Base-by-base conservation (phyloP, 2,113 vertebrate species). In the Nothobranchius furzeri region DNA sequence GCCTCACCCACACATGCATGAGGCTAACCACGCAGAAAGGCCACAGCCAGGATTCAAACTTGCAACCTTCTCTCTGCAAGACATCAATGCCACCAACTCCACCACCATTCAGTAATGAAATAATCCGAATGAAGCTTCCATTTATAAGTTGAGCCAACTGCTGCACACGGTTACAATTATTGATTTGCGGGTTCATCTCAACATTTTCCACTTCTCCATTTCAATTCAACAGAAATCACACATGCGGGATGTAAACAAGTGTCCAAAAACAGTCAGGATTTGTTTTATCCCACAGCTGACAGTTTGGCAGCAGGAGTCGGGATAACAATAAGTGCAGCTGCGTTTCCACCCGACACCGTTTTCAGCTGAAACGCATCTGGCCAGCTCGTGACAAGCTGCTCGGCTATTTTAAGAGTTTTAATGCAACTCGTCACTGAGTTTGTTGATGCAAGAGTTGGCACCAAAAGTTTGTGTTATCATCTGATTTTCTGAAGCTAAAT, bases 281-380 rank as follows among this genome's bases (percentile, higher is more conserved):
- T 81, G 65, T 79, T 83, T 78, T 59, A 77, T 71, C 68, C 11
- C 60, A 56, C 68, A 68, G 68, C 78, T 61, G 78, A 83, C 67
- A 67, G 77, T 11, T 62, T 81, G 85, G 82, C 82, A 70, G 48
- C 20, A 5, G n/a, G 50, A 75, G 14, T 40, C 64, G 24, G 67
- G 73, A 73, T 66, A 56, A 71, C 58, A 62, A 70, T 61, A 73
- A 48, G 17, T 64, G 74, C 86, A 91, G 86, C 84, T 88, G 83
- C 72, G 83, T 86, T 81, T 87, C 73, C 78, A 88, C 64, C 47
- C 10, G 1, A 50, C 70, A 13, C 30, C 3, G 30, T 51, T n/a
- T 57, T 66, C 56, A 49, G 58, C 53, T 35, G 45, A 60, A 56
- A 66, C 68, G 70, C 64, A 68, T 50, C 30, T 30, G 15, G 37